phyloP scores from a whole-genome alignment of 1,140 invertebrate genomes.

The Drosophila arawakana region DNA sequence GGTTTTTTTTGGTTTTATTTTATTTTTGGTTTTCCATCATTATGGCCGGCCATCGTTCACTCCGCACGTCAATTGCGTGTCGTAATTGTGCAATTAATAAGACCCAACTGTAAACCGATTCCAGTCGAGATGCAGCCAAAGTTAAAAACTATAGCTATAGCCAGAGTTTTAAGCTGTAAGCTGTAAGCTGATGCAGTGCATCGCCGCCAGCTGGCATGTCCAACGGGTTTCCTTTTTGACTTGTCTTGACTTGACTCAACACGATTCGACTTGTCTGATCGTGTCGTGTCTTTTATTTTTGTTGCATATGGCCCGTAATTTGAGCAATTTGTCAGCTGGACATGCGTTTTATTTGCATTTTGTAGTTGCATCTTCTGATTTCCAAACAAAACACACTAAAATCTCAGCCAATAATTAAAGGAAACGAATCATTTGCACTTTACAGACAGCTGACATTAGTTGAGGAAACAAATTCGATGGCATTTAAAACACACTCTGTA shows the following conservation, averaged over 20 bases:
- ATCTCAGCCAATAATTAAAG: slow-evolving; percentile 69
- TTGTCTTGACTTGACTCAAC: slow-evolving; percentile 7
- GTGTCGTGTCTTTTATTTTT: background rate
- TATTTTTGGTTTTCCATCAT: slow-evolving; percentile 56
- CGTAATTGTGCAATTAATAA: slow-evolving; percentile 83
- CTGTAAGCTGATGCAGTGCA: slow-evolving; percentile 26
- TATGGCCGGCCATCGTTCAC: slow-evolving; percentile 66
- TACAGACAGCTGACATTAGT: slow-evolving; percentile 30
- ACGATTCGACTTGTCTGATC: background rate
- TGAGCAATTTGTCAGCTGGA: slow-evolving; percentile 80
- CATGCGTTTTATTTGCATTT: slow-evolving; percentile 79
- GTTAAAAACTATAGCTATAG: no score
- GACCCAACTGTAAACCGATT: slow-evolving; percentile 18
- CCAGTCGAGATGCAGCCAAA: background rate
- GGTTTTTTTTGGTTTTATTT: slow-evolving; percentile 14
- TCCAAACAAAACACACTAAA: slow-evolving; percentile 8
- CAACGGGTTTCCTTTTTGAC: slow-evolving; percentile 65
- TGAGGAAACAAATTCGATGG: slow-evolving; percentile 1
- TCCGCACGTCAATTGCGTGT: slow-evolving; percentile 74
- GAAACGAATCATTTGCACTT: slow-evolving; percentile 70
- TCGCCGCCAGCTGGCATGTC: slow-evolving; percentile 50
- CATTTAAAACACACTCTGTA: background rate
- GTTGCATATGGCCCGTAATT: slow-evolving; percentile 55
- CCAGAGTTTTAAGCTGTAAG: no score
- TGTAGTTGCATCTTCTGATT: slow-evolving; percentile 40